These are phyloP conservation scores for Rosalia funebris DNA, from an alignment of 2,888 invertebrate genomes.

Conservation along the genomic window DNA sequence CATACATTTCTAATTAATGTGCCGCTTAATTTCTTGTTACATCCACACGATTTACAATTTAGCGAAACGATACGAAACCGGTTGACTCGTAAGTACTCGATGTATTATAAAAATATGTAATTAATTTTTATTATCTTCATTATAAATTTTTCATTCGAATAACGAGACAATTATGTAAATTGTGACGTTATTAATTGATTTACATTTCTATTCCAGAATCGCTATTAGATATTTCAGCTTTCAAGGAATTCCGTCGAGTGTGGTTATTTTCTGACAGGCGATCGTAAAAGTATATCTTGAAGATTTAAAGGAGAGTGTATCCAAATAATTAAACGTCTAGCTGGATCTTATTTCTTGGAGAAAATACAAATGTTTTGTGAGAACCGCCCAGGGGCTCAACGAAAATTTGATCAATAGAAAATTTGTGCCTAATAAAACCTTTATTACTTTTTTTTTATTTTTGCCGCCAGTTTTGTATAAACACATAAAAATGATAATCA, in stretches of 20 bases:
- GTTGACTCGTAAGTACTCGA: constrained; percentile 5
- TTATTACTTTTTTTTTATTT: no score
- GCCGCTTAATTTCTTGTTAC: neutral
- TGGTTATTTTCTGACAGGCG: neutral
- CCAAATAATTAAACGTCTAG: neutral
- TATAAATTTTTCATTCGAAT: constrained; percentile 9
- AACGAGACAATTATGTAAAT: constrained; percentile 13
- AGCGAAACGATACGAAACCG: constrained; percentile 10
- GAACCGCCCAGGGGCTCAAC: constrained; percentile 7
- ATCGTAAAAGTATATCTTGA: constrained; percentile 9
- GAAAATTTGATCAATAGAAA: constrained; percentile 4
- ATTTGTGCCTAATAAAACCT: constrained; percentile 1
- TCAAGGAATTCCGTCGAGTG: neutral
- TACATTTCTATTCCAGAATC: constrained; percentile 4
- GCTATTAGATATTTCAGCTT: neutral
- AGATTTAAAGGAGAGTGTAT: neutral
- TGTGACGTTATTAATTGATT: constrained; percentile 5
- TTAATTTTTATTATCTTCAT: constrained; percentile 13
- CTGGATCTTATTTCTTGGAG: constrained; percentile 4
- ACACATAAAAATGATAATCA: no score
- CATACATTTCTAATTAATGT: neutral
- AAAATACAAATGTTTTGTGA: constrained; percentile 7
- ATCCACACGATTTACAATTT: constrained; percentile 8
- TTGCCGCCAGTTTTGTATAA: no score
- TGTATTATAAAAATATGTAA: constrained; percentile 7